Evolutionary conservation across 2,888 invertebrate genomes (phyloP).

Genomic region (Agrypnus murinus): DNA sequence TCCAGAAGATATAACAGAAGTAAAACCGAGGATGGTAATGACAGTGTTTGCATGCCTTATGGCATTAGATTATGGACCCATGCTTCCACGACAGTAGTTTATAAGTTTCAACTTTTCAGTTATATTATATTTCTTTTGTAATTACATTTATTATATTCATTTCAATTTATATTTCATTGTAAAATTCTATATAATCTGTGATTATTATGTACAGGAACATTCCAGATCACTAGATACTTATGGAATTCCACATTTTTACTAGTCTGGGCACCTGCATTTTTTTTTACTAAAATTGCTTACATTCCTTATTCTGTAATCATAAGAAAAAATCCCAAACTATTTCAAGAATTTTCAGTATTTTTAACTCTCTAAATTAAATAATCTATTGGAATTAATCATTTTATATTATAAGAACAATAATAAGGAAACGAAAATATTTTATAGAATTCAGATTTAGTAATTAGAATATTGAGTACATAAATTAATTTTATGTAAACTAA

Average conservation of each 20-base stretch:
- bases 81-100: conserved; percentile 63
- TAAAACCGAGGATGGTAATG: conserved; percentile 99
- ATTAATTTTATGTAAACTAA: too few species aligned
- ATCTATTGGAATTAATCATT: neutral
- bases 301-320: conserved; percentile 15
- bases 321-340: conserved; percentile 3
- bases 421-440: too few species aligned
- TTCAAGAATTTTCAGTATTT: too few species aligned
- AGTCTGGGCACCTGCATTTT: conserved; percentile 39
- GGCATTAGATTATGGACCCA: conserved; percentile 96
- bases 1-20: conserved; percentile 98
- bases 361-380: too few species aligned
- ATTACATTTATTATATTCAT: conserved; percentile 31
- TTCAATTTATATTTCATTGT: conserved; percentile 39
- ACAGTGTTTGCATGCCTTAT: conserved; percentile 99
- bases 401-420: neutral
- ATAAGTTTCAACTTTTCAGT: neutral
- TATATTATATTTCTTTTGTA: conserved; percentile 27
- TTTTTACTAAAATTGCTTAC: conserved; percentile 24
- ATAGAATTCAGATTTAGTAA: too few species aligned
- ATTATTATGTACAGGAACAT: conserved; percentile 53
- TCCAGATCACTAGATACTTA: conserved; percentile 48
- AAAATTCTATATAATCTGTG: conserved; percentile 58
- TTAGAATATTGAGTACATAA: too few species aligned
- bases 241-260: conserved; percentile 39